Conservation (phyloP, 1,140 invertebrate species). For the Melipona quadrifasciata region DNA sequence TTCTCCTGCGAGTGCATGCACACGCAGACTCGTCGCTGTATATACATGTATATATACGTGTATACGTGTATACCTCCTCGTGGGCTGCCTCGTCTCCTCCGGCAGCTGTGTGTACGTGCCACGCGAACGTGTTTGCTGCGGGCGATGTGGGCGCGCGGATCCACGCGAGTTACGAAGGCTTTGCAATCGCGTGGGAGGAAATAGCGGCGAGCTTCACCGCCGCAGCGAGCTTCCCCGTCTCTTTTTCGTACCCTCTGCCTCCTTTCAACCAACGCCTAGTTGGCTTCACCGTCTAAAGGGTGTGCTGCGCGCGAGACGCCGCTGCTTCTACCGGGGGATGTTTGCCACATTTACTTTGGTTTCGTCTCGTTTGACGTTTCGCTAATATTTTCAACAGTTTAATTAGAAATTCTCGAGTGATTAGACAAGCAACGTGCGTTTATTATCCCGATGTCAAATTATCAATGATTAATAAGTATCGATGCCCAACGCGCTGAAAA, state of each 20-base stretch:
- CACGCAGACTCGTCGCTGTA: background rate
- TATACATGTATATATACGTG: background rate
- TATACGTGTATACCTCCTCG: background rate
- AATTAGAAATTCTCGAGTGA: too few species aligned
- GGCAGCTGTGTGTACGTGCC: background rate
- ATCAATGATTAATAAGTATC: too few species aligned
- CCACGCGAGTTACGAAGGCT: slow-evolving; percentile 10
- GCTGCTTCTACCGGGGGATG: background rate
- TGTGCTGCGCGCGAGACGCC: too few species aligned
- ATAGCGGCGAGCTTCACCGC: slow-evolving; percentile 48
- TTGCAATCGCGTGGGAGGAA: slow-evolving; percentile 31
- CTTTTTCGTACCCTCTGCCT: background rate
- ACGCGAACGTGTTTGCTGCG: too few species aligned
- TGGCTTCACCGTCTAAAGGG: background rate
- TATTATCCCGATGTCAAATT: too few species aligned
- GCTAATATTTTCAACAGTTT: too few species aligned
- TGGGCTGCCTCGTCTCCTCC: background rate
- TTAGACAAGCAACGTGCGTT: too few species aligned
- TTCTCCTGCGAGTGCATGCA: slow-evolving; percentile 33
- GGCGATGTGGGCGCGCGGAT: background rate
- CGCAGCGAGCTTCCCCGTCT: slow-evolving; percentile 37
- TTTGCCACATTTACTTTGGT: background rate
- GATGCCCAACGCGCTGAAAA: too few species aligned
- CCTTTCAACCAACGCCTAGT: background rate
- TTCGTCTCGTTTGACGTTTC: too few species aligned